Evolutionary conservation across 2,888 invertebrate genomes (phyloP), one percentile per base, ranked within the genome.

Genomic region (Adelphocoris suturalis): DNA sequence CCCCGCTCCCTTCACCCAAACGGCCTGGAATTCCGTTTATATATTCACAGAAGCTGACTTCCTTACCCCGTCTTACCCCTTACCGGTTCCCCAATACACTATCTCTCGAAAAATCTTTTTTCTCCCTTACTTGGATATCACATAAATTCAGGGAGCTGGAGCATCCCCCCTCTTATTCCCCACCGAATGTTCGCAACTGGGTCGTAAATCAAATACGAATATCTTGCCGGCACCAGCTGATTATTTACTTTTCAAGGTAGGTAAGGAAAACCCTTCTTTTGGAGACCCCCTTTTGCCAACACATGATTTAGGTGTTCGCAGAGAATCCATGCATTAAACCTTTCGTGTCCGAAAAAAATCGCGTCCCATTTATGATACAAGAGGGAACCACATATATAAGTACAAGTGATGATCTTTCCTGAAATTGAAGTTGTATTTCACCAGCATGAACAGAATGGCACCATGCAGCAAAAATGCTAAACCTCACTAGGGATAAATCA

Each of bases 181-280:
- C 68, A 23, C 68, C 68, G 11, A 19, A 27, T 68, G 68, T 68
- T 23, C 68, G 68, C 68, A 68, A 68, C 68, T 68, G 68, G 68
- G 68, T 68, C 68, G 68, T 68, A 68, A 68, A 68, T 68, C 68
- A 68, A 68, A 68, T 68, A 68, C 68, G 68, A 68, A 68, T 68
- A 68, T 68, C 68, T 68, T 68, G 23, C 68, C 68, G 27, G 27
- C 68, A 68, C 68, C 68, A 68, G 68, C 68, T 68, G 68, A 68
- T 68, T 68, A 68, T 68, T 68, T 68, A 68, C 68, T 68, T 68
- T 68, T 68, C 68, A 68, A 68, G 68, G 68, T 68, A 68, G 68
- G 68, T 68, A 11, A 23, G 19, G 68, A 23, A 68, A 68, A 68
- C 68, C 68, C n/a, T 68, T 23, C 68, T 68, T 68, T 68, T 27